Conservation (phyloP, 2,888 invertebrate genomes). For the Cerastoderma edule region DNA sequence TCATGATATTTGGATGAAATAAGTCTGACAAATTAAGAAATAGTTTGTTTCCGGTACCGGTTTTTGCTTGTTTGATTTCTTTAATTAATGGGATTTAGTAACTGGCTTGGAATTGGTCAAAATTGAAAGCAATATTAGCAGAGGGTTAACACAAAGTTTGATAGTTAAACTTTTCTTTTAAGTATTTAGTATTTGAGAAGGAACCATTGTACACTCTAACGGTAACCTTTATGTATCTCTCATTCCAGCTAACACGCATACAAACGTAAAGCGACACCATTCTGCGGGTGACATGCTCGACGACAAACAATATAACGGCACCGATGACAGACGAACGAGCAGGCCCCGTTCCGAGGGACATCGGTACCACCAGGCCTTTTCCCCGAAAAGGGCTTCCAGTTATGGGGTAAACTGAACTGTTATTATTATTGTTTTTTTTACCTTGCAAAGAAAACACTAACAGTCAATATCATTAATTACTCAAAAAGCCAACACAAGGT, state of each 20-base stretch:
- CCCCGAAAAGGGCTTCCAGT: conserved; percentile 97
- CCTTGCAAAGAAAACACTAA: too few relatives aligned
- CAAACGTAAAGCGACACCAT: conserved; percentile 86
- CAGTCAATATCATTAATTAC: too few relatives aligned
- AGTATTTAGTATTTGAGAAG: not conserved
- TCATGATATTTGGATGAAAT: too few relatives aligned
- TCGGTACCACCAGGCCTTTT: conserved; percentile 90
- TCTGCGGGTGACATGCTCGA: conserved; percentile 83
- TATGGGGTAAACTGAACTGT: conserved; percentile 99
- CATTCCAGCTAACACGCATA: conserved; percentile 94
- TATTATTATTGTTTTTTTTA: too few relatives aligned
- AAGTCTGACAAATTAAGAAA: too few relatives aligned
- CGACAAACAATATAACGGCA: conserved; percentile 58
- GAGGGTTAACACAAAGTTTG: not conserved
- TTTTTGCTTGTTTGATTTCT: too few relatives aligned
- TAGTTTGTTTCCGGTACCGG: too few relatives aligned
- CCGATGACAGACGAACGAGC: conserved; percentile 89
- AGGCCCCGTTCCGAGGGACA: conserved; percentile 98
- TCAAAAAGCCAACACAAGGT: too few relatives aligned
- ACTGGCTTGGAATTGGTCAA: too few relatives aligned
- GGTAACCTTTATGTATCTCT: conserved; percentile 8
- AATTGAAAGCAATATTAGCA: too few relatives aligned
- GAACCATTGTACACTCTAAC: not conserved
- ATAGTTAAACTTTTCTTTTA: not conserved
- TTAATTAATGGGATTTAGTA: too few relatives aligned